Evolutionary conservation across 92 coral and sea anemone species (phyloP), one percentile per base, ranked within the genome.

Genomic region (Montipora capitata): DNA sequence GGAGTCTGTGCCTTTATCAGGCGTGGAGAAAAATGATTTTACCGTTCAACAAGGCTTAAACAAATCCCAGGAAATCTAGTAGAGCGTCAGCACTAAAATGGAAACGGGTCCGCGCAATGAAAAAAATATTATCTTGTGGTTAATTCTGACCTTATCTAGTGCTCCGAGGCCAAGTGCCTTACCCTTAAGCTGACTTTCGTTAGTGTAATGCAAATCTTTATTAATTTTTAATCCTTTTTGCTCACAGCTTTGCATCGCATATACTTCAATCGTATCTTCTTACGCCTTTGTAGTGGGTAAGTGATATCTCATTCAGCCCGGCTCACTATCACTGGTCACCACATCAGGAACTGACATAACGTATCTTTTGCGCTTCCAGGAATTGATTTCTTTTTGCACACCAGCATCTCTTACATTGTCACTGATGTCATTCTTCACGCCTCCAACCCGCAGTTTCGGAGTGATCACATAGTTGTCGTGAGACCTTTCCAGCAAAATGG

Each of bases 281-380:
- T 97, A 88, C 88, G 99, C 97, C 18, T 78, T 97, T 77, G 85
- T 97, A 16, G 91, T 97, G 43, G 99, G 99, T 97, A 85, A 76
- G 98, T 38, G 48, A 17, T 4, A 4, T 39, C n/a, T 35, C 3
- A 17, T 3, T 3, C 40, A 61, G 39, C 68, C 0, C 17, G 16
- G 8, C 40, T 12, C 4, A 13, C 4, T 10, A 10, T 17, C n/a
- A 11, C 66, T 61, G 20, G 3, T 17, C 2, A 13, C 20, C 16
- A 5, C 38, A 1, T 57, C 72, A 64, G 0, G 3, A 11, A 48
- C 41, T 17, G 54, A 13, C 5, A 7, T 76, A 1, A 17, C 2
- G 14, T 52, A 18, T 13, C 9, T 7, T 68, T 39, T 14, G 11
- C 43, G 39, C 5, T 48, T 75, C 11, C 41, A 95, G 98, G 98